Evolutionary conservation across 2,888 invertebrate genomes (phyloP), one percentile per base, ranked within the genome.

Genomic region (Empis stercorea): DNA sequence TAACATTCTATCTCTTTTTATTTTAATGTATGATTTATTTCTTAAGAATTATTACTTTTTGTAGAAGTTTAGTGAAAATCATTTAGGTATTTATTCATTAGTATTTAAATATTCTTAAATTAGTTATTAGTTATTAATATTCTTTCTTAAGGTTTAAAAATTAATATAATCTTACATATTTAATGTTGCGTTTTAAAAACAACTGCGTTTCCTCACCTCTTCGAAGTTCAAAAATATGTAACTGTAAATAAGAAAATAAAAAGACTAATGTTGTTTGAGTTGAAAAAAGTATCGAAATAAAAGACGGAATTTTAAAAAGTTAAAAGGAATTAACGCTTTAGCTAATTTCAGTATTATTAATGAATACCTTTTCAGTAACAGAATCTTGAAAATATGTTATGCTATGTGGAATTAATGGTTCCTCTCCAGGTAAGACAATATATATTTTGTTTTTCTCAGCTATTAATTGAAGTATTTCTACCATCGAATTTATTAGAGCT

Each of bases 371-470:
- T 65, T 87, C 87, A 46, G 85, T 86, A 14, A 86, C 72, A 3
- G 80, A 78, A 60, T 87, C 87, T 55, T 81, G 82, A 56, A 83
- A 84, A 61, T 82, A 87, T 49, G 76, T 75, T 7, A 79, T 76
- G 52, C 78, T 78, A 55, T 84, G 84, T 51, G 79, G 75, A 45
- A 84, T 73, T 56, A 81, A 79, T 1, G 68, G 64, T 10, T 67
- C 71, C 39, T 79, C 79, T 41, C 78, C 76, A 0, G 84, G 83
- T 46, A 84, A 59, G 13, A 70, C 78, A 9, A 83, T 74, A 1
- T 73, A 65, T 53, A 71, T 73, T 66, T 70, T 72, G 45, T 68
- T 67, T 55, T 73, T 73, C 49, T 81, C 81, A 1, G 79, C 80
- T 48, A 81, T 79, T 43, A 79, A 75, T 79, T 84, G 84, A 51